Evolutionary conservation across 1,140 invertebrate genomes (phyloP).

Genomic region (Drosophila tropicalis): DNA sequence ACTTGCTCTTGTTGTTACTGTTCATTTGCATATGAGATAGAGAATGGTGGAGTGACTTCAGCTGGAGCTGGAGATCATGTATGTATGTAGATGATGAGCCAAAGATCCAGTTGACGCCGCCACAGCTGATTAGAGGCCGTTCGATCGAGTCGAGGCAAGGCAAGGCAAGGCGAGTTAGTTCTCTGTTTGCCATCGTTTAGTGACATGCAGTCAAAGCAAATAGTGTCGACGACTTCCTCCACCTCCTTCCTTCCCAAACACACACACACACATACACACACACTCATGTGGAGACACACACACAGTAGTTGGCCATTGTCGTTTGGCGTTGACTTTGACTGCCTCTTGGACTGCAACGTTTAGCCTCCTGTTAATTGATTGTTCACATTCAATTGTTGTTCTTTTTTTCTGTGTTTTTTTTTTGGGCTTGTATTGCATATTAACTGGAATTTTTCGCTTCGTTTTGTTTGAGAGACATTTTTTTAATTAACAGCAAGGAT

Average conservation of each 20-base stretch:
- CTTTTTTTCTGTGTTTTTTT: constrained; percentile 48
- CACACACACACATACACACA: constrained; percentile 9
- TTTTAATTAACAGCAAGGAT: constrained; percentile 73
- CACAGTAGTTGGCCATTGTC: constrained; percentile 76
- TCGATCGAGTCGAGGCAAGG: constrained; percentile 31
- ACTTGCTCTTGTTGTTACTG: constrained; percentile 68
- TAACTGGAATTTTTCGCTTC: constrained; percentile 72
- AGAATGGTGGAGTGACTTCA: background rate
- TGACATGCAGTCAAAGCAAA: constrained; percentile 70
- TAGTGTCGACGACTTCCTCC: constrained; percentile 12
- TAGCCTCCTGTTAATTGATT: constrained; percentile 64
- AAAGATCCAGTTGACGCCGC: constrained; percentile 70
- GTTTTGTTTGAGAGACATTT: constrained; percentile 50
- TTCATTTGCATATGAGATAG: constrained; percentile 70
- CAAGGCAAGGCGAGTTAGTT: constrained; percentile 47
- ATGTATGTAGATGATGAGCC: constrained; percentile 28
- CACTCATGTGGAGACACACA: constrained; percentile 24
- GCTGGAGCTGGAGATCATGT: constrained; percentile 13
- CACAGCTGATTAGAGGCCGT: constrained; percentile 72
- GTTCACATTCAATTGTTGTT: constrained; percentile 55
- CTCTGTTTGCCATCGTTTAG: constrained; percentile 76
- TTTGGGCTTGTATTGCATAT: constrained; percentile 29
- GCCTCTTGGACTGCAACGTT: constrained; percentile 44
- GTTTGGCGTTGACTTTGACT: constrained; percentile 43
- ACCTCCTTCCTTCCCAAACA: background rate